phyloP scores from a whole-genome alignment of 92 coral and sea anemone genomes.

The Plumapathes pennacea region DNA sequence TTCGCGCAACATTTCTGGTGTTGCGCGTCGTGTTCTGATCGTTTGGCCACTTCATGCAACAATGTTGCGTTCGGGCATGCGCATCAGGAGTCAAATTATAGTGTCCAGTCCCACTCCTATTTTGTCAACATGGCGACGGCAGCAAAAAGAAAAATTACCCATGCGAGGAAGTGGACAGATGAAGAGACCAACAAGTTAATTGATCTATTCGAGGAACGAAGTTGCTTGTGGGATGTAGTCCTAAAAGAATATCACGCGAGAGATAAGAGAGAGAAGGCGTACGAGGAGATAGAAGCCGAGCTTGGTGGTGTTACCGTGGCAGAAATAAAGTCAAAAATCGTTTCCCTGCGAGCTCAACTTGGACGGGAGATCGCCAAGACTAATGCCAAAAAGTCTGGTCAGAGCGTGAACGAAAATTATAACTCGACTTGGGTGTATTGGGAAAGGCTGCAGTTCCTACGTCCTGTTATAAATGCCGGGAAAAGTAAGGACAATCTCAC shows the following conservation, averaged over 20 bases:
- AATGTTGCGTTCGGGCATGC: too few relatives aligned
- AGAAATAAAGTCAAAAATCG: slow-evolving; percentile 30
- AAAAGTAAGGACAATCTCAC: slow-evolving; percentile 47
- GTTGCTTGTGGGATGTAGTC: slow-evolving; percentile 41
- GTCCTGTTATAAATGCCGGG: slow-evolving; percentile 46
- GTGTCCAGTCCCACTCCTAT: too few relatives aligned
- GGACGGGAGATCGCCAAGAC: slow-evolving; percentile 40
- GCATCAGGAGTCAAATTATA: too few relatives aligned
- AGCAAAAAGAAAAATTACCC: too few relatives aligned
- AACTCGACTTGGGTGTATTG: slow-evolving; percentile 49
- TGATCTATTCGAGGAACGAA: slow-evolving; percentile 31
- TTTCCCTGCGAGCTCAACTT: slow-evolving; percentile 30
- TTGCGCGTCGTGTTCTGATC: too few relatives aligned
- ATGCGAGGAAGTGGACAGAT: slow-evolving; percentile 34
- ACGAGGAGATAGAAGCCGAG: slow-evolving; percentile 18
- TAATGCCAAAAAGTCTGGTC: slow-evolving; percentile 35
- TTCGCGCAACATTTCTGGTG: too few relatives aligned
- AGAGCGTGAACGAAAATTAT: slow-evolving; percentile 19
- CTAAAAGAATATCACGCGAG: slow-evolving; percentile 35
- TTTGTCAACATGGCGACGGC: too few relatives aligned
- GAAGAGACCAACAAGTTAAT: slow-evolving; percentile 27
- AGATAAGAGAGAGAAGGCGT: slow-evolving; percentile 24
- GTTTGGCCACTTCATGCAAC: too few relatives aligned
- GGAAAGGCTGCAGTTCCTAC: slow-evolving; percentile 50
- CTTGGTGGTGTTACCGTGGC: slow-evolving; percentile 15